A percentile compares a stretch with the other conserved stretches of the same genome.
Conservation (phyloP, 2,113 vertebrate species). For the Motacilla tschutschensis region DNA sequence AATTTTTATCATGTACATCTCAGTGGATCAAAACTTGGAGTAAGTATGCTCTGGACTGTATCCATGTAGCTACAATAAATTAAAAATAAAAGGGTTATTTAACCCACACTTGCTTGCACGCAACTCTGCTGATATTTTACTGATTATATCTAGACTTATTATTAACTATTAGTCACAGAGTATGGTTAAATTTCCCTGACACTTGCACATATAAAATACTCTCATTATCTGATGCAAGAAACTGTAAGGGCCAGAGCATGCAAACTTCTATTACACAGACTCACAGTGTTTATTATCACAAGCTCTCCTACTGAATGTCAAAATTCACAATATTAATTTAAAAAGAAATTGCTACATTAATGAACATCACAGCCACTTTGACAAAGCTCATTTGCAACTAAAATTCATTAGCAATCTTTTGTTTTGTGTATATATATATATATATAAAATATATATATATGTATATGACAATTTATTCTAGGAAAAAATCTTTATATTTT, state of each 20-base stretch:
- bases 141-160: conserved; percentile 26
- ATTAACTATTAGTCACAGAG: conserved; percentile 25
- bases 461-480: neutral
- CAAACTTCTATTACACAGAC: neutral
- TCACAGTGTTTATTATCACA: neutral
- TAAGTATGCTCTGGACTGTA: neutral
- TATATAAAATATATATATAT: neutral
- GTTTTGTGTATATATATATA: neutral
- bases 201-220: conserved; percentile 22
- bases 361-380: neutral
- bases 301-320: neutral
- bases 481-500: neutral
- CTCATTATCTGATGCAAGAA: conserved; percentile 11
- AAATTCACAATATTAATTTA: neutral
- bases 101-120: neutral
- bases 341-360: neutral
- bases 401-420: neutral
- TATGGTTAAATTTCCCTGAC: conserved; percentile 35
- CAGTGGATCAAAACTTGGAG: neutral
- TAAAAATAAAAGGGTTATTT: conserved; percentile 40
- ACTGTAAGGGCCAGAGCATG: neutral
- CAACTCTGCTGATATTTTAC: conserved; percentile 18
- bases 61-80: neutral
- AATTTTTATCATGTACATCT: conserved; percentile 9
- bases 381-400: neutral